Evolutionary conservation across 53 echinoderm and acorn worm species (phyloP).

Genomic region (Arbacia lixula): DNA sequence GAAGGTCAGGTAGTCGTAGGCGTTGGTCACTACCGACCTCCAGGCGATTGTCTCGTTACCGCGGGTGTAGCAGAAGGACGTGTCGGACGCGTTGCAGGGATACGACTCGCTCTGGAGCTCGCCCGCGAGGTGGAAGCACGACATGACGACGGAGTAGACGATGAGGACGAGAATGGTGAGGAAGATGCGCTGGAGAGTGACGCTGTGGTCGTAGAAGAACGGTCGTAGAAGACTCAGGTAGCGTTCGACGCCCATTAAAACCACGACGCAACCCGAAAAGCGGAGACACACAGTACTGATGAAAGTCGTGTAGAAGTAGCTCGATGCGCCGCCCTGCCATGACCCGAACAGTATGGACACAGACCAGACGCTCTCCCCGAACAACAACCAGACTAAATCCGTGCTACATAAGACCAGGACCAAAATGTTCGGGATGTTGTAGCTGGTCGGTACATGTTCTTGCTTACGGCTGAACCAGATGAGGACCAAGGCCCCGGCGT

Average conservation of each 20-base stretch:
- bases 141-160: conserved; percentile 60
- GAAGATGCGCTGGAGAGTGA: conserved; percentile 65
- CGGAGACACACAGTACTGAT: conserved; percentile 67
- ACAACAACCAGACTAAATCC: conserved; percentile 69
- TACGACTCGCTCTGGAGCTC: conserved; percentile 21
- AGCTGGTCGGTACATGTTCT: conserved; percentile 57
- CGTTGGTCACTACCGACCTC: conserved; percentile 43
- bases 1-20: conserved; percentile 70
- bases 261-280: conserved; percentile 83
- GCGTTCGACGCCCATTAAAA: conserved; percentile 89
- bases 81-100: conserved; percentile 10
- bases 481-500: conserved; percentile 60
- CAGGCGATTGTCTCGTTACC: not conserved
- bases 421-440: conserved; percentile 75
- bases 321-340: conserved; percentile 61
- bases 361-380: conserved; percentile 82
- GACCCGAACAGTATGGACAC: conserved; percentile 39
- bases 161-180: conserved; percentile 43
- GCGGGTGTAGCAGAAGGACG: not conserved
- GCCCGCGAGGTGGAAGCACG: conserved; percentile 56
- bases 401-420: conserved; percentile 80
- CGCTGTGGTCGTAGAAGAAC: conserved; percentile 87
- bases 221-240: conserved; percentile 89
- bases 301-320: conserved; percentile 60
- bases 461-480: conserved; percentile 66